Conservation (phyloP, 2,797 vertebrate genomes). For the Myotis pilosus region DNA sequence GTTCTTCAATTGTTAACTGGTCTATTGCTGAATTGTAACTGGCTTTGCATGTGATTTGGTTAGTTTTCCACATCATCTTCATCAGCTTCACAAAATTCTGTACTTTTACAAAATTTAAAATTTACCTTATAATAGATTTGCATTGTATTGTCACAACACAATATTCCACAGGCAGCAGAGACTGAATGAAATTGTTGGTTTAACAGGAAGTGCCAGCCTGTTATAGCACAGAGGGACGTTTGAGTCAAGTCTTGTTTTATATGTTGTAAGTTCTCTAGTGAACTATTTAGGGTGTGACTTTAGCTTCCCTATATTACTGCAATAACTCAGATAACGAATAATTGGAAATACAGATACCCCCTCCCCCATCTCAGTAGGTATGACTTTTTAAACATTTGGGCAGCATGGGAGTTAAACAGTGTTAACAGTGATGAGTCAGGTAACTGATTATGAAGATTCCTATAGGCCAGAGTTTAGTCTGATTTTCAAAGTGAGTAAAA, state of each 20-base stretch:
- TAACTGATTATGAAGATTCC: not conserved
- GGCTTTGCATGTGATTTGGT: not conserved
- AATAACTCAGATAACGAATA: not conserved
- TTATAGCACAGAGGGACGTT: not conserved
- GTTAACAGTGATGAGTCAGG: not conserved
- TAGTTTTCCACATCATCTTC: not conserved
- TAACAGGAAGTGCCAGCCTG: not conserved
- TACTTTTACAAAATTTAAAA: not conserved
- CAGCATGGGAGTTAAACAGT: not conserved
- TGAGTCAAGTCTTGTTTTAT: slow-evolving; percentile 2
- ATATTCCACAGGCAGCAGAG: not conserved
- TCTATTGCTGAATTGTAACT: not conserved
- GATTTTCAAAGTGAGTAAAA: not conserved
- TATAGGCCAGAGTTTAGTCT: not conserved
- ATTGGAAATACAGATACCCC: not conserved
- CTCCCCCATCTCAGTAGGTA: not conserved
- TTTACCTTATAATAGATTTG: not conserved
- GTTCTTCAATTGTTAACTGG: not conserved
- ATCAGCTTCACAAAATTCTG: not conserved
- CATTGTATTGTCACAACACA: not conserved
- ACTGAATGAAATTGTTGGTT: not conserved
- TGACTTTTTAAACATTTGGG: not conserved
- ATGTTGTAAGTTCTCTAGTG: not conserved
- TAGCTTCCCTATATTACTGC: not conserved
- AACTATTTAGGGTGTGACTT: not conserved